A percentile compares a stretch with the other conserved stretches of the same genome.
Conservation (phyloP, 2,113 vertebrate species). For the Struthidea cinerea region DNA sequence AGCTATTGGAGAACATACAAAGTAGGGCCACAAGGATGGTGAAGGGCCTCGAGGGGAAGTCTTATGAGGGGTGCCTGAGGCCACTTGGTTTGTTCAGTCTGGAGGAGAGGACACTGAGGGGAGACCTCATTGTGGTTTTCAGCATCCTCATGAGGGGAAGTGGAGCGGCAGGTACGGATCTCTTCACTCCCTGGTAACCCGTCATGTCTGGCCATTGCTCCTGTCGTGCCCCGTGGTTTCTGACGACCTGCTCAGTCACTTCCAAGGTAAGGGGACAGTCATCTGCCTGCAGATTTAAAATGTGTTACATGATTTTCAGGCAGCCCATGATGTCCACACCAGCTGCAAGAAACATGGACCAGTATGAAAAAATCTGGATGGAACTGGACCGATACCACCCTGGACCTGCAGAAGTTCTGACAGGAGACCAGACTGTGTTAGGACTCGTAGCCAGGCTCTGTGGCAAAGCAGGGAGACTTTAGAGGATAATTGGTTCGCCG, state of each 20-base stretch:
- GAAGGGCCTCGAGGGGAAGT: neutral
- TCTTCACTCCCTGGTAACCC: neutral
- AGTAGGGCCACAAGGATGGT: neutral
- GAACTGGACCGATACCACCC: neutral
- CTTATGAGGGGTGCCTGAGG: neutral
- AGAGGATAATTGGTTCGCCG: neutral
- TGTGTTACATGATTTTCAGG: neutral
- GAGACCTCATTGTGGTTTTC: neutral
- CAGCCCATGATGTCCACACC: rapidly evolving
- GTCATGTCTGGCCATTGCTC: neutral
- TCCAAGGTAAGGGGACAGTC: neutral
- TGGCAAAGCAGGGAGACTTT: neutral
- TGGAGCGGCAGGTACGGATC: rapidly evolving
- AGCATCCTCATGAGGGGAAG: neutral
- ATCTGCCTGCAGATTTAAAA: neutral
- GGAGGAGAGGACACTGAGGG: neutral
- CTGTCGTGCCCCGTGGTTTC: neutral
- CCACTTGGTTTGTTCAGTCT: neutral
- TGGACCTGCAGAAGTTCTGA: neutral
- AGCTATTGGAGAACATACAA: rapidly evolving
- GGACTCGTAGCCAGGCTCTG: neutral
- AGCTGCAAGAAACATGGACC: neutral
- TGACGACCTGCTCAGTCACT: neutral
- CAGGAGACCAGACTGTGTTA: neutral
- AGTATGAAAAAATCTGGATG: neutral